Percentiles rank a stretch among this genome's conserved stretches.
phyloP scores from a whole-genome alignment of 2,113 vertebrate species.

The Pitta sordida region DNA sequence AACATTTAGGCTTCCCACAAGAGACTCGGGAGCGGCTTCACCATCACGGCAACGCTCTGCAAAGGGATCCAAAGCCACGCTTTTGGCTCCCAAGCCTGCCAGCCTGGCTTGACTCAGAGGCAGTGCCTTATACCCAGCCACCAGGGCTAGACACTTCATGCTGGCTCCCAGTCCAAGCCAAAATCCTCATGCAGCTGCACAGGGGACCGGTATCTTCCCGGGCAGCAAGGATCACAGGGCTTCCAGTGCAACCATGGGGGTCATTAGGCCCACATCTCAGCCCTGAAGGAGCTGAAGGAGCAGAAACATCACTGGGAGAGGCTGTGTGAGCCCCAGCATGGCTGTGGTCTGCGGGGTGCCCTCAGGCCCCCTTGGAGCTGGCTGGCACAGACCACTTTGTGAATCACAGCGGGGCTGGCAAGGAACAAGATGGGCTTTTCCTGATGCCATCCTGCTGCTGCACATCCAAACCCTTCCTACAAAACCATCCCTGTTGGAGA shows the following conservation, averaged over 20 bases:
- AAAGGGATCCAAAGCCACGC: not conserved
- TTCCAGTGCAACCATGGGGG: accelerated
- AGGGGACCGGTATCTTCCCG: not conserved
- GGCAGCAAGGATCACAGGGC: not conserved
- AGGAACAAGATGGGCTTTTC: not conserved
- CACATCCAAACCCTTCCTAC: not conserved
- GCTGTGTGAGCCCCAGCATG: accelerated
- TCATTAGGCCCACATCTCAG: not conserved
- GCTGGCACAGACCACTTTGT: accelerated
- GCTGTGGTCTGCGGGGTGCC: not conserved
- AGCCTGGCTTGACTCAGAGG: not conserved
- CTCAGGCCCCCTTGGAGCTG: accelerated
- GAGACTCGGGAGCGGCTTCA: not conserved
- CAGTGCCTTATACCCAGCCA: not conserved
- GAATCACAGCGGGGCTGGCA: accelerated
- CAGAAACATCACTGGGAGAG: accelerated
- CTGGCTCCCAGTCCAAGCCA: not conserved
- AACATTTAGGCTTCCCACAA: accelerated
- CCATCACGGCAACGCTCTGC: accelerated
- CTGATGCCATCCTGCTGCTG: not conserved
- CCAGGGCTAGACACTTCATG: not conserved
- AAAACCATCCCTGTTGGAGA: not conserved
- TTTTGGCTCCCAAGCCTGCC: not conserved
- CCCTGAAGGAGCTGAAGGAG: not conserved
- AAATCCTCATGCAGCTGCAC: not conserved